Conservation (phyloP, 1,140 invertebrate species). For the Cepaea nemoralis region DNA sequence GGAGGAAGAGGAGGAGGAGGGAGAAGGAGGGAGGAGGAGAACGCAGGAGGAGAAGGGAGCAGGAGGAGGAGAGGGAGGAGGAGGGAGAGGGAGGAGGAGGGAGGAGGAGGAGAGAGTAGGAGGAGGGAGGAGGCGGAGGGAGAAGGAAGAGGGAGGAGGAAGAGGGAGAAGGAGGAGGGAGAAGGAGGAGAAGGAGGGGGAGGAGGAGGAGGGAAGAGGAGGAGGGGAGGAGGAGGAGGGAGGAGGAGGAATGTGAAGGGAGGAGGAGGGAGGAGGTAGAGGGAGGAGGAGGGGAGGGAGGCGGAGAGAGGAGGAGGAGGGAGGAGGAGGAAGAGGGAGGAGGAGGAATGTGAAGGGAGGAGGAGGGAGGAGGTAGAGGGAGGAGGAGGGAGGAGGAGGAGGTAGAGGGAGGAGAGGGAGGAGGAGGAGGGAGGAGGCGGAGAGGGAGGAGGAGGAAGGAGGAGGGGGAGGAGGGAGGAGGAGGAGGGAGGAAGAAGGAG, state of each 20-base stretch:
- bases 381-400: neutral
- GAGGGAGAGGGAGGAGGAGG: neutral
- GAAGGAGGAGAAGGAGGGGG: neutral
- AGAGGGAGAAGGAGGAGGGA: neutral
- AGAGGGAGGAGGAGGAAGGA: conserved; percentile 13
- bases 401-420: neutral
- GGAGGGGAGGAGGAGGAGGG: neutral
- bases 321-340: neutral
- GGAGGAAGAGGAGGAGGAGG: neutral
- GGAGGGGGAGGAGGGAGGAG: neutral
- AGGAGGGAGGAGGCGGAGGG: too few relatives aligned
- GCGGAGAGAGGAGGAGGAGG: too few relatives aligned
- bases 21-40: neutral
- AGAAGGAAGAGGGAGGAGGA: neutral
- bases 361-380: neutral
- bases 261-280: neutral
- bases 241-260: too few relatives aligned
- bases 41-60: neutral
- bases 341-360: too few relatives aligned
- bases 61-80: neutral
- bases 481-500: neutral
- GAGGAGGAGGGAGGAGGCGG: conserved; percentile 5
- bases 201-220: neutral
- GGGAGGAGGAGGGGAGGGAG: too few relatives aligned
- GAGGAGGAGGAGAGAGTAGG: too few relatives aligned